Evolutionary conservation across 2,113 vertebrate species (phyloP), one percentile per base, ranked within the genome.

Genomic region (Salminus brasiliensis): DNA sequence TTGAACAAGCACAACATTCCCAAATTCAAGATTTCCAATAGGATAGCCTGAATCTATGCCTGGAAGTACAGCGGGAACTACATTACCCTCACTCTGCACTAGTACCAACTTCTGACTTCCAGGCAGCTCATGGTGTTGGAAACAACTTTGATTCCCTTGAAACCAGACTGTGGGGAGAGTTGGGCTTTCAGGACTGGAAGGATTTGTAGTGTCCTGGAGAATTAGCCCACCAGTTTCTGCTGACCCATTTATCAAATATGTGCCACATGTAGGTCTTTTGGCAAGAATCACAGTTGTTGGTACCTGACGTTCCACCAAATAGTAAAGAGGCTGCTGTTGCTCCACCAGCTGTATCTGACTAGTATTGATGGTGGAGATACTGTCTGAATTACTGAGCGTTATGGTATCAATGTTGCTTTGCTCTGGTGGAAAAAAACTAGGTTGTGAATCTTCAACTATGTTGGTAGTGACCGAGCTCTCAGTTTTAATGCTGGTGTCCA

Each of bases 291-390:
- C 29, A 3, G 49, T 84, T 36, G 72, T 88, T 75, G 91, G 88
- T 29, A 82, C 45, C 27, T 88, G 88, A 72, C 89, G 88, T 45
- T 89, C 84, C 29, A 92, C 63, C 32, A 91, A 34, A 78, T 89
- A 93, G 79, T 89, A 92, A 74, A 92, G 1, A 39, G 90, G 90
- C 76, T 90, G 89, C 77, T 87, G 91, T 52, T 91, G 91, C 49
- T 91, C 87, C 13, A 90, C 13, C 2, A 91, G 16, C 29, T 91
- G 15, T 29, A 79, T 87, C 73, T 87, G 87, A 68, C 55, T 30
- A n/a, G 85, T 81, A 29, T 27, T 76, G 1, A 53, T 53, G 25
- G 55, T 12, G 55, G 10, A 13, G 12, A 85, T 41, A 29, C 55
- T 79, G 39, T 43, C 43, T 45, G 69, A 81, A 66, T 34, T 63